Conservation (phyloP, 1,140 invertebrate species). For the Drosophila cardini region DNA sequence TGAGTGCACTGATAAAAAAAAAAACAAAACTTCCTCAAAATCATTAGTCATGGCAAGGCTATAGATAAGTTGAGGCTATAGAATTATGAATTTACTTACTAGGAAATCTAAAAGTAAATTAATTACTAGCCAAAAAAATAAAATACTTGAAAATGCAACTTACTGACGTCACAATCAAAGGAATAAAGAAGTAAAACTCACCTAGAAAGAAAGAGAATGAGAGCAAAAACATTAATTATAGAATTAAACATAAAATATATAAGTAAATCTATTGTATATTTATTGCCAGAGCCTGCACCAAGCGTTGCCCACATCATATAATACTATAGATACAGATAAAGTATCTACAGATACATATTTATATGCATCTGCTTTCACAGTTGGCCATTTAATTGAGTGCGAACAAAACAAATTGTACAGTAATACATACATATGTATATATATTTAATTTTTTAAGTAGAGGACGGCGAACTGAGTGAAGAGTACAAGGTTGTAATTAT, state of each 20-base stretch:
- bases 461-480: slow-evolving; percentile 36
- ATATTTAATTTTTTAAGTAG: slow-evolving; percentile 24
- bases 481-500: slow-evolving; percentile 29
- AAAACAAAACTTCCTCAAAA: slow-evolving; percentile 44
- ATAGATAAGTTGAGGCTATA: slow-evolving; percentile 53
- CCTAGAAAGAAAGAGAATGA: slow-evolving; percentile 62
- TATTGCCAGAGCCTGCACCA: slow-evolving; percentile 47
- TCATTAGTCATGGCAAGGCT: slow-evolving; percentile 52
- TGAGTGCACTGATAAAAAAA: slow-evolving; percentile 37
- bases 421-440: not conserved
- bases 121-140: slow-evolving; percentile 8
- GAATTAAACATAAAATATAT: slow-evolving; percentile 41
- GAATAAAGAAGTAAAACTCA: slow-evolving; percentile 46
- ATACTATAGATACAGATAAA: slow-evolving; percentile 23
- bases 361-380: slow-evolving; percentile 17
- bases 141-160: slow-evolving; percentile 35
- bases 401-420: slow-evolving; percentile 46
- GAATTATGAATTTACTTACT: slow-evolving; percentile 25
- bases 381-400: slow-evolving; percentile 71
- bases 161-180: slow-evolving; percentile 38
- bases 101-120: slow-evolving; percentile 13
- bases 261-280: slow-evolving; percentile 17
- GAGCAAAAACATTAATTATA: slow-evolving; percentile 55
- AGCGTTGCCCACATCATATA: slow-evolving; percentile 37
- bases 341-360: slow-evolving; percentile 21